These are phyloP conservation scores for Notolepis coatsorum DNA, from an alignment of 2,797 vertebrate genomes.

Conservation along the genomic window DNA sequence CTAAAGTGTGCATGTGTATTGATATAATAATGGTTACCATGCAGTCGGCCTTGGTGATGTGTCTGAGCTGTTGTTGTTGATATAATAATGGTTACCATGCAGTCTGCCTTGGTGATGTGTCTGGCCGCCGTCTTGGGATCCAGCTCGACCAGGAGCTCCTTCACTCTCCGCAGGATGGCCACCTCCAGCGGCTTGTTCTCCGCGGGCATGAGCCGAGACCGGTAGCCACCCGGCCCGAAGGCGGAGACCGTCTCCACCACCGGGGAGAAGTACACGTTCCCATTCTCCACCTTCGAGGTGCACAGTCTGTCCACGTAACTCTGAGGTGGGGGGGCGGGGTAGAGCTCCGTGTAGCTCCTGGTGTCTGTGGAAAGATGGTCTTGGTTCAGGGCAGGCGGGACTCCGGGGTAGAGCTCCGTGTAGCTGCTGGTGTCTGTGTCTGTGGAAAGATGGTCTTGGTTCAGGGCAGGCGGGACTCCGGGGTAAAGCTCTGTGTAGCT, in stretches of 20 bases:
- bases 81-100: no score
- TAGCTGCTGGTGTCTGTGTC: constrained; percentile 62
- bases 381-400: constrained; percentile 60
- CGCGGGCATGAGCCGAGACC: constrained; percentile 85
- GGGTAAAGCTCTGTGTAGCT: no score
- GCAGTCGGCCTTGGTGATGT: no score
- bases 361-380: constrained; percentile 59
- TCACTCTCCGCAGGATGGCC: constrained; percentile 88
- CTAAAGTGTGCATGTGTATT: no score
- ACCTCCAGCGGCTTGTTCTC: constrained; percentile 94
- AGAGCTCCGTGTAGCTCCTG: constrained; percentile 6
- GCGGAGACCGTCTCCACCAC: constrained; percentile 85
- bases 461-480: no score
- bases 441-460: constrained; percentile 42
- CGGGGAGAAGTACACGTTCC: constrained; percentile 79
- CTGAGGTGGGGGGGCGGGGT: constrained; percentile 55
- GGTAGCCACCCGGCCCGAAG: constrained; percentile 85
- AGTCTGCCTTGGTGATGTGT: constrained; percentile 94
- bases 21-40: no score
- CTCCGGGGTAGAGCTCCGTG: constrained; percentile 55
- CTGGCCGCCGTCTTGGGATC: constrained; percentile 87
- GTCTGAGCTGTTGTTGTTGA: no score
- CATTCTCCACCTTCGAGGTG: constrained; percentile 66
- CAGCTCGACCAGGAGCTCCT: constrained; percentile 88
- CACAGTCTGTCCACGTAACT: constrained; percentile 84